phyloP scores from a whole-genome alignment of 2,113 vertebrate species.

The Salvelinus sp. region DNA sequence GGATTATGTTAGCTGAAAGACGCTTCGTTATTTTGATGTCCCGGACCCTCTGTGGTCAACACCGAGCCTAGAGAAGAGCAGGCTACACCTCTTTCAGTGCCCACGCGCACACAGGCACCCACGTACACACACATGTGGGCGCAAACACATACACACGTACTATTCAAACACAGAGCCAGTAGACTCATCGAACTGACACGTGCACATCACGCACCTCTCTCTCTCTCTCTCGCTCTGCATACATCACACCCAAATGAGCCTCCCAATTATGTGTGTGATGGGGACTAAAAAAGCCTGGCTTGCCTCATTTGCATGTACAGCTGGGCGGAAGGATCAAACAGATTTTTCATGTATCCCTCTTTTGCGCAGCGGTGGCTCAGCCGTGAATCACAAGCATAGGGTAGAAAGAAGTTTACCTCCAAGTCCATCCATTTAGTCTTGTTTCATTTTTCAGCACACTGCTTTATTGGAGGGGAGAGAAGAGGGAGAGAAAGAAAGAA shows the following conservation, averaged over 20 bases:
- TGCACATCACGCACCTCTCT: too few relatives aligned
- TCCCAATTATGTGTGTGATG: not conserved
- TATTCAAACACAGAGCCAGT: too few relatives aligned
- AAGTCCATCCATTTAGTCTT: slow-evolving; percentile 3
- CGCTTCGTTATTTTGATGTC: not conserved
- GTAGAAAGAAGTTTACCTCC: slow-evolving; percentile 1
- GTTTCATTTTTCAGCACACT: not conserved
- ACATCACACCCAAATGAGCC: slow-evolving; percentile 11
- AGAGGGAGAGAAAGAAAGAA: not conserved
- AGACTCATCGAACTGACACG: too few relatives aligned
- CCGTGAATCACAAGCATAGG: not conserved
- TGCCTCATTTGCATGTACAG: not conserved
- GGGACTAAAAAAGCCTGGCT: not conserved
- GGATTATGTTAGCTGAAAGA: slow-evolving; percentile 17
- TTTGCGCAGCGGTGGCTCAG: not conserved
- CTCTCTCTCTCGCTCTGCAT: not conserved
- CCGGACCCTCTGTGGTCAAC: too few relatives aligned
- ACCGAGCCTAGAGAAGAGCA: too few relatives aligned
- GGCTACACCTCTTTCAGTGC: too few relatives aligned
- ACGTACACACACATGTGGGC: too few relatives aligned
- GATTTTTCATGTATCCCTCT: not conserved
- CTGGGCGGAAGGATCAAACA: not conserved
- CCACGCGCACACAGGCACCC: too few relatives aligned
- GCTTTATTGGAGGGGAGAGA: slow-evolving; percentile 5
- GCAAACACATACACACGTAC: too few relatives aligned